These are phyloP conservation scores for Saimiri boliviensis DNA, from an alignment of 2,113 vertebrate species.

Conservation along the genomic window DNA sequence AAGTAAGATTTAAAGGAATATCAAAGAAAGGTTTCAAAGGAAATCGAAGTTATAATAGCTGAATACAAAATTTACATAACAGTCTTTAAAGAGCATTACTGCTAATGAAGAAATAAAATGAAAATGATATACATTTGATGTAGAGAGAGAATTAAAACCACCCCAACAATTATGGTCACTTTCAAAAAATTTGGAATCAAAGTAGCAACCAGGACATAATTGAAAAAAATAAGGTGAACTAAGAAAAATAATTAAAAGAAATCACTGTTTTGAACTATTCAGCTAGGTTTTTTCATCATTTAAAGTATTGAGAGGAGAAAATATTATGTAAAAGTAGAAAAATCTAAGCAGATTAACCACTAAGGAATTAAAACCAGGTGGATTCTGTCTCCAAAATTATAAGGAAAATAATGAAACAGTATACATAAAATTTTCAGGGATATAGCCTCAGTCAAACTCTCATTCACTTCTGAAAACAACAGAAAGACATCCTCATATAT, in stretches of 20 bases:
- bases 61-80: not conserved
- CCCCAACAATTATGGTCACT: not conserved
- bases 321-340: not conserved
- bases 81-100: not conserved
- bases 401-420: not conserved
- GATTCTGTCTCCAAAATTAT: not conserved
- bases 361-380: not conserved
- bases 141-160: not conserved
- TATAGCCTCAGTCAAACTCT: not conserved
- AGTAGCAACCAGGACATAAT: not conserved
- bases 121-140: not conserved
- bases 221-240: not conserved
- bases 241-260: not conserved
- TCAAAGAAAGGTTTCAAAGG: constrained; percentile 18
- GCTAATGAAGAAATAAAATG: constrained; percentile 8
- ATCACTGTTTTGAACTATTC: not conserved
- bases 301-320: not conserved
- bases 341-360: not conserved
- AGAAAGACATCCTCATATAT: not conserved
- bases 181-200: not conserved
- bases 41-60: not conserved
- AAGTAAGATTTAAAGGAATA: constrained; percentile 28
- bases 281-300: not conserved
- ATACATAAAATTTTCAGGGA: not conserved
- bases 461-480: constrained; percentile 12